Percentiles rank a stretch among this genome's conserved stretches.
Evolutionary conservation across 2,888 invertebrate genomes (phyloP).

Genomic region (Melanargia galathea): DNA sequence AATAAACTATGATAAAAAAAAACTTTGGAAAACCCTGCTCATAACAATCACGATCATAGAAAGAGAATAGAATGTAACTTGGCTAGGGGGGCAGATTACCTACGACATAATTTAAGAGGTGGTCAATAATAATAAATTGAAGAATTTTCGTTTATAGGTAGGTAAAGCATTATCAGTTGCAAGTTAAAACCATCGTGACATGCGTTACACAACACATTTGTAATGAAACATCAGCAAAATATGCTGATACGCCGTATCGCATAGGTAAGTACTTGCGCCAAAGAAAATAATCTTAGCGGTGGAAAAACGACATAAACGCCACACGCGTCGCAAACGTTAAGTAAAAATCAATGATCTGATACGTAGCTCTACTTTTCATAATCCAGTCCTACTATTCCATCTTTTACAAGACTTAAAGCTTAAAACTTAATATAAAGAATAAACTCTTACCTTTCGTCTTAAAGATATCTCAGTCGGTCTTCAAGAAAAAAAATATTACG

Average conservation of each 20-base stretch:
- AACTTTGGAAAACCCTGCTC: too few species aligned
- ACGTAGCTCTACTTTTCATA: background rate
- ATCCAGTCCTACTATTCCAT: background rate
- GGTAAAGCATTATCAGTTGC: too few species aligned
- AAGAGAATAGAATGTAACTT: too few species aligned
- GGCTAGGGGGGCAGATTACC: too few species aligned
- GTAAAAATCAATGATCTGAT: conserved; percentile 49
- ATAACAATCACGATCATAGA: too few species aligned
- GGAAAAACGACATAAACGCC: conserved; percentile 3
- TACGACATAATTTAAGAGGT: too few species aligned
- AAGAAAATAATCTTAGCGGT: conserved; percentile 10
- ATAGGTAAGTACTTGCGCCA: background rate
- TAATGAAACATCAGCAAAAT: background rate
- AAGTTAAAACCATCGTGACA: too few species aligned
- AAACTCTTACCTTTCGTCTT: conserved; percentile 24
- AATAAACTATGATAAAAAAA: too few species aligned
- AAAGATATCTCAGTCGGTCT: conserved; percentile 14
- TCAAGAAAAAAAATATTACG: conserved; percentile 40
- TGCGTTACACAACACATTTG: background rate
- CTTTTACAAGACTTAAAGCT: background rate
- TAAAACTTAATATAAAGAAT: background rate
- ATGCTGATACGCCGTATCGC: background rate
- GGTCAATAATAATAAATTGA: too few species aligned
- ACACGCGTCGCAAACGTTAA: conserved; percentile 29
- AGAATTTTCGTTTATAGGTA: too few species aligned